Evolutionary conservation across 2,797 vertebrate species (phyloP).

Genomic region (Mionectes olivaceus): DNA sequence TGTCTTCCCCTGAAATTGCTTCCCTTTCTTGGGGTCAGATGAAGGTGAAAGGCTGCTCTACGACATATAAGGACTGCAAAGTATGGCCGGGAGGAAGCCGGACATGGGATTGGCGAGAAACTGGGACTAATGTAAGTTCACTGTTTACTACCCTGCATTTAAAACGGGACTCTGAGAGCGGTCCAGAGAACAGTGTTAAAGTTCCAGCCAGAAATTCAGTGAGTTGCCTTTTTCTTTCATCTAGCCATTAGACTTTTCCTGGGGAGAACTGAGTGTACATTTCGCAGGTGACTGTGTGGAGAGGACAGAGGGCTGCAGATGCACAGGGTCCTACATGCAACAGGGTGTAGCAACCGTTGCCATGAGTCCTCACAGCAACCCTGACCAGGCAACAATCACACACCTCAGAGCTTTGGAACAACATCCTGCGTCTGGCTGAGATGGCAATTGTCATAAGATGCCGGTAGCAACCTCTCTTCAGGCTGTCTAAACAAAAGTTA

Average conservation of each 20-base stretch:
- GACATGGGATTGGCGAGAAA: constrained; percentile 96
- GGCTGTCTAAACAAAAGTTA: background rate
- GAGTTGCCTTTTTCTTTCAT: background rate
- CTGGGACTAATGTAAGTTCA: constrained; percentile 89
- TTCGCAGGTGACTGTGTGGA: background rate
- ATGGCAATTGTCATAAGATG: background rate
- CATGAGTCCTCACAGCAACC: background rate
- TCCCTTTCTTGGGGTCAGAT: constrained; percentile 94
- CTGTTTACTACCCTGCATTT: background rate
- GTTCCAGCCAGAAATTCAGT: background rate
- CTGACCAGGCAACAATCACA: background rate
- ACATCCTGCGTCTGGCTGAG: background rate
- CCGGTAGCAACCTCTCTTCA: background rate
- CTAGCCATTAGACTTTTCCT: background rate
- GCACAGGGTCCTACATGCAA: rapidly evolving
- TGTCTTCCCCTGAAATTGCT: constrained; percentile 92
- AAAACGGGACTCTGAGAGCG: background rate
- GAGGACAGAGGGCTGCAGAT: background rate
- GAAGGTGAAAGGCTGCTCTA: constrained; percentile 88
- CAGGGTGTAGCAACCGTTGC: background rate
- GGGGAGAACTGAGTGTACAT: background rate
- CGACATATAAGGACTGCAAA: constrained; percentile 94
- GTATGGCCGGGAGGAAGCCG: constrained; percentile 96
- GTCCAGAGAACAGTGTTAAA: background rate
- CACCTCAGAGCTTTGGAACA: background rate